A percentile compares a stretch with the other conserved stretches of the same genome.
Evolutionary conservation across 1,140 invertebrate genomes (phyloP).

Genomic region (Paramacrobiotus metropolitanus): DNA sequence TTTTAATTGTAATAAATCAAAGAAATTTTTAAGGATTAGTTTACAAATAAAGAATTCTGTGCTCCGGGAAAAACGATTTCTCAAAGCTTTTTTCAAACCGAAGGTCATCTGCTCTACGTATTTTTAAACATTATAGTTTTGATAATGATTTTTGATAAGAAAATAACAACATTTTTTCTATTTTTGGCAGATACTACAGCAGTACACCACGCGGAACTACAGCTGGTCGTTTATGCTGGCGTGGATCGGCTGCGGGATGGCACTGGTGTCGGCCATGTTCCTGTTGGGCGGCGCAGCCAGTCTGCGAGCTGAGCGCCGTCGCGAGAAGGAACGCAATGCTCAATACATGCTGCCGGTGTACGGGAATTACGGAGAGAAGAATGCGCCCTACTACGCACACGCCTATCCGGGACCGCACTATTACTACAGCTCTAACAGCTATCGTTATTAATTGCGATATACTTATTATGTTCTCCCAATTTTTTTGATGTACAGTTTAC

Average conservation of each 20-base stretch:
- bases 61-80: too few relatives aligned
- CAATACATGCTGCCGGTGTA: conserved; percentile 85
- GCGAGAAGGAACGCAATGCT: conserved; percentile 82
- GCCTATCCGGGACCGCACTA: conserved; percentile 1
- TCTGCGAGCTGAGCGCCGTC: conserved; percentile 64
- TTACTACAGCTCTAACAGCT: background rate
- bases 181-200: conserved; percentile 53
- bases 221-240: conserved; percentile 86
- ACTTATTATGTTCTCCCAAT: too few relatives aligned
- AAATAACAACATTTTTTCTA: too few relatives aligned
- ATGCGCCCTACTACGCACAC: background rate
- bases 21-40: too few relatives aligned
- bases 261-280: conserved; percentile 60
- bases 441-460: background rate
- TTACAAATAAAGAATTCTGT: too few relatives aligned
- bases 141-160: too few relatives aligned
- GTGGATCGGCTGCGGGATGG: conserved; percentile 73
- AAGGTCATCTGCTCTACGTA: too few relatives aligned
- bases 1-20: too few relatives aligned
- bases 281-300: conserved; percentile 75
- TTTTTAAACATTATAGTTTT: too few relatives aligned
- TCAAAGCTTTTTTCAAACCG: too few relatives aligned
- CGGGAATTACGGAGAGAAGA: background rate
- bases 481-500: too few relatives aligned
- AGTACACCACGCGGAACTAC: conserved; percentile 59